Evolutionary conservation across 92 coral and sea anemone species (phyloP).

Genomic region (Parazoanthus swiftii): DNA sequence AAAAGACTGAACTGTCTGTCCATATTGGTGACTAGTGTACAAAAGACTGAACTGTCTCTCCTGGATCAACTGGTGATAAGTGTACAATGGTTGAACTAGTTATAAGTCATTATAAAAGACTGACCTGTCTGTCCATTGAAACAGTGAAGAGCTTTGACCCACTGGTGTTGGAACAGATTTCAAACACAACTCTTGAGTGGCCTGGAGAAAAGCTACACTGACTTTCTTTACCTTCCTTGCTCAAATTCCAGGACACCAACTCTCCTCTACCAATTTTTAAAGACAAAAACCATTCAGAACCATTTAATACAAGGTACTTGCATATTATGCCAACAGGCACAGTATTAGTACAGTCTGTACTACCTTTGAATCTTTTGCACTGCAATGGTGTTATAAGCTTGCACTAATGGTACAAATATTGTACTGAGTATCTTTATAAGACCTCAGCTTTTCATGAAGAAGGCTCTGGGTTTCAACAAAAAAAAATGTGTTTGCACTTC

Average conservation of each 20-base stretch:
- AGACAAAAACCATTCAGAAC: background rate
- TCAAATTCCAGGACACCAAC: slow-evolving; percentile 79
- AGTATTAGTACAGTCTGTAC: background rate
- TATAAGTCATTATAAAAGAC: background rate
- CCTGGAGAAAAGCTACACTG: slow-evolving; percentile 71
- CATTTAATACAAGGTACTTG: background rate
- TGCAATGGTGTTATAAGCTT: no score
- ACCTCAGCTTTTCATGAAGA: no score
- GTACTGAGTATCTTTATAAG: no score
- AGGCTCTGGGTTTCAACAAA: no score
- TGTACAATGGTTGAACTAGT: background rate
- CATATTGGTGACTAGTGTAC: no score
- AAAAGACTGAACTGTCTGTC: no score
- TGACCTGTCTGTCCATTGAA: slow-evolving; percentile 50
- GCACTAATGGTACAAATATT: no score
- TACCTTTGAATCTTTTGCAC: background rate
- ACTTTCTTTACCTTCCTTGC: slow-evolving; percentile 76
- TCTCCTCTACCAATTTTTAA: slow-evolving; percentile 68
- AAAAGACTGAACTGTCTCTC: no score
- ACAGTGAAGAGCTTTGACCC: slow-evolving; percentile 74
- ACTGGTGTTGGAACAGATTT: slow-evolving; percentile 59
- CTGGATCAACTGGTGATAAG: no score
- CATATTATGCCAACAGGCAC: no score
- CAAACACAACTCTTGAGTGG: slow-evolving; percentile 92
- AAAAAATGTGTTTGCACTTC: no score